These are phyloP conservation scores for Lochmaea crataegi DNA, from an alignment of 2,888 invertebrate genomes.

Conservation along the genomic window DNA sequence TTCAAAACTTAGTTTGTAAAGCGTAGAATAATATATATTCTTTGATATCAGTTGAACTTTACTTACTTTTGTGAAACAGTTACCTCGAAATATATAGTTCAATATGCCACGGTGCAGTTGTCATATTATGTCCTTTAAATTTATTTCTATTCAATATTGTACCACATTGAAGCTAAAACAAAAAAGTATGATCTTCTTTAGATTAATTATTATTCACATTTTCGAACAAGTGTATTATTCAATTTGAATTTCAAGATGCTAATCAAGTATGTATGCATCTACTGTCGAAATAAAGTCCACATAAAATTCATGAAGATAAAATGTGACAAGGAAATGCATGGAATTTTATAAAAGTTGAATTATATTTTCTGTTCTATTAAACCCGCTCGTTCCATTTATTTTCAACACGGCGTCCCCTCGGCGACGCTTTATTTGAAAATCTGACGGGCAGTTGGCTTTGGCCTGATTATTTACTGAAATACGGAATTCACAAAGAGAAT, in stretches of 20 bases:
- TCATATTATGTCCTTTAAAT: too few species aligned
- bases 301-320: constrained; percentile 38
- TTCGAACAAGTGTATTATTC: too few species aligned
- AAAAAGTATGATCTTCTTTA: too few species aligned
- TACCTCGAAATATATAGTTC: too few species aligned
- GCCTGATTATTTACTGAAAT: neutral
- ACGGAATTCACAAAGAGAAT: neutral
- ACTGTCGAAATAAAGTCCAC: constrained; percentile 1
- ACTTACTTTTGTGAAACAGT: too few species aligned
- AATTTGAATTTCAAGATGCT: neutral
- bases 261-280: neutral
- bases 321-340: constrained; percentile 47
- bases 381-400: constrained; percentile 37
- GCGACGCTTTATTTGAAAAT: constrained; percentile 9
- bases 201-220: too few species aligned
- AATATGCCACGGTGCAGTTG: too few species aligned
- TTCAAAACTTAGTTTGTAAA: too few species aligned
- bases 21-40: too few species aligned
- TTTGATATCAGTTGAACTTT: too few species aligned
- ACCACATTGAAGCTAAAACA: too few species aligned
- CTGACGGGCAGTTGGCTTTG: neutral
- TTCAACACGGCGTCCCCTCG: constrained; percentile 11
- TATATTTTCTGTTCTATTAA: constrained; percentile 48
- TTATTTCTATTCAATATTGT: too few species aligned
- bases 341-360: constrained; percentile 47